Conservation (phyloP, 2,888 invertebrate genomes). For the Cecidostiba fungosa region DNA sequence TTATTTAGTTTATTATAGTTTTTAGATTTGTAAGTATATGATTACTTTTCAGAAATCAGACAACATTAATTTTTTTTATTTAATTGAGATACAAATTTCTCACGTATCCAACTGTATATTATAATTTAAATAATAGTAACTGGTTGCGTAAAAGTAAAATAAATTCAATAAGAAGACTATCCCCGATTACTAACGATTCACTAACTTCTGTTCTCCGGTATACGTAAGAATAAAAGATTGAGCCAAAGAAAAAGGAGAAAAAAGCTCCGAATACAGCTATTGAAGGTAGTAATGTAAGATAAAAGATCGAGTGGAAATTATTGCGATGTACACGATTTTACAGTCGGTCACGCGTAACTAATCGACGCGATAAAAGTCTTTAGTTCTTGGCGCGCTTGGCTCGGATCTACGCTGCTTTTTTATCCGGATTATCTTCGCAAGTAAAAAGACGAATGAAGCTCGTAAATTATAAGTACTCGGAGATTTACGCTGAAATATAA, state of each 20-base stretch:
- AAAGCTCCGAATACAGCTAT: not conserved
- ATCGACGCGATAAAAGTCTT: slow-evolving; percentile 27
- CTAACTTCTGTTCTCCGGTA: no score
- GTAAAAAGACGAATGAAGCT: not conserved
- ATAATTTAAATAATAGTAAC: no score
- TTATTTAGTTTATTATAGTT: no score
- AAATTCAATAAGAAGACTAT: no score
- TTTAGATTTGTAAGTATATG: no score
- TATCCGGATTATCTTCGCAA: not conserved
- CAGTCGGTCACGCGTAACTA: slow-evolving; percentile 10
- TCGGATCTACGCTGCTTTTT: not conserved
- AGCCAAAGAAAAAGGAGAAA: not conserved
- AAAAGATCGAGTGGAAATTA: slow-evolving; percentile 12
- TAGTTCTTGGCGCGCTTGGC: not conserved
- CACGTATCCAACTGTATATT: no score
- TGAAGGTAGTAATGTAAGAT: not conserved
- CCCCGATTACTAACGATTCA: no score
- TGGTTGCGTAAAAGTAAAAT: no score
- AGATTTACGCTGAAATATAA: not conserved
- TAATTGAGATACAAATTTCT: no score
- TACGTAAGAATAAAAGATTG: not conserved
- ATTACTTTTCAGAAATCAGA: no score
- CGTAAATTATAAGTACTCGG: slow-evolving; percentile 1
- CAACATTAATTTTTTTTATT: no score
- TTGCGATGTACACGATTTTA: slow-evolving; percentile 14